Conservation (phyloP, 2,113 vertebrate species). For the Cettia cetti region DNA sequence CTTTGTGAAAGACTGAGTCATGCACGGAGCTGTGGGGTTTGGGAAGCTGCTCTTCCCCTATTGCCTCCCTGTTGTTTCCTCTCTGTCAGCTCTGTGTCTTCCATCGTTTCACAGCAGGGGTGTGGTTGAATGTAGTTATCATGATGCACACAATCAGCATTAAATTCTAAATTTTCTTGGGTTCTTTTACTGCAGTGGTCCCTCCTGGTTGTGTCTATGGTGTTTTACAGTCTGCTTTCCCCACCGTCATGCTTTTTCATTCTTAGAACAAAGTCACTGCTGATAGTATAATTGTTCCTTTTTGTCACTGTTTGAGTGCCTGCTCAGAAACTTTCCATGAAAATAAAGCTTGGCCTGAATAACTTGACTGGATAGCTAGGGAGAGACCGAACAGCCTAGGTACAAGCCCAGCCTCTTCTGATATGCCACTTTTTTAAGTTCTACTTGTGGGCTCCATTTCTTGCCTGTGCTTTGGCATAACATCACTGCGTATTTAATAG, state of each 20-base stretch:
- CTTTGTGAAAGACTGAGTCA: not conserved
- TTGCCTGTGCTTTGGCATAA: not conserved
- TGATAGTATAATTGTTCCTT: not conserved
- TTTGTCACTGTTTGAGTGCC: not conserved
- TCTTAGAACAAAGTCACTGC: not conserved
- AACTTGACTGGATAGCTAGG: not conserved
- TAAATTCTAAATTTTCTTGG: not conserved
- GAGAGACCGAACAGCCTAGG: not conserved
- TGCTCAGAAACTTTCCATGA: not conserved
- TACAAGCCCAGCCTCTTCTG: not conserved
- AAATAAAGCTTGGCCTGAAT: not conserved
- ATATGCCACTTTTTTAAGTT: not conserved
- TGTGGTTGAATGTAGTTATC: not conserved
- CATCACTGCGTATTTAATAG: not conserved
- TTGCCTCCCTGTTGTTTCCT: not conserved
- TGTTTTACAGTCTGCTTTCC: not conserved
- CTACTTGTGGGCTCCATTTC: not conserved
- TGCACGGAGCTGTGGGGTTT: not conserved
- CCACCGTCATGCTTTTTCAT: not conserved
- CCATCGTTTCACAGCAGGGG: accelerated
- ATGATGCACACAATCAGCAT: not conserved
- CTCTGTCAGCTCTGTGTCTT: not conserved
- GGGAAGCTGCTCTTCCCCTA: not conserved
- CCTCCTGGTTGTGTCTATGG: not conserved
- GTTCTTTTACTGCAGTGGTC: not conserved